These are phyloP conservation scores for Syngnathus floridae DNA, from an alignment of 2,113 vertebrate genomes.

Conservation along the genomic window DNA sequence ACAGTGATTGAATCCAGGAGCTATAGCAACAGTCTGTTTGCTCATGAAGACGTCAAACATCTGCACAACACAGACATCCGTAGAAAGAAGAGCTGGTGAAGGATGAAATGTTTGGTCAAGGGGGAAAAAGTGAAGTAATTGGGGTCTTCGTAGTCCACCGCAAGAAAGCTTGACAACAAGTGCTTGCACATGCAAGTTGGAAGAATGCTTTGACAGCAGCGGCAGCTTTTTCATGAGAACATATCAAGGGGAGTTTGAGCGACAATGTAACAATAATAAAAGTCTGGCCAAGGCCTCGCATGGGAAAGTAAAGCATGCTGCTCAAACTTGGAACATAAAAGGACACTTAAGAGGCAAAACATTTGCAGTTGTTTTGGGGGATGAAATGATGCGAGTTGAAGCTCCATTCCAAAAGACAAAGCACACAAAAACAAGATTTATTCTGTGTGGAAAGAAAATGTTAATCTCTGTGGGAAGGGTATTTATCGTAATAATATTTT, in stretches of 20 bases:
- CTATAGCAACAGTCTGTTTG: constrained; percentile 35
- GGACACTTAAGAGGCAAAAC: constrained; percentile 33
- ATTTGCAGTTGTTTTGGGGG: constrained; percentile 30
- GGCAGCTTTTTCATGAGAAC: constrained; percentile 42
- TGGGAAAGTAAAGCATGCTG: constrained; percentile 30
- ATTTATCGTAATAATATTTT: background rate
- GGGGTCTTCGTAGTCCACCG: constrained; percentile 39
- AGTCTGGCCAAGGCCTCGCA: constrained; percentile 41
- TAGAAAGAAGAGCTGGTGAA: constrained; percentile 41
- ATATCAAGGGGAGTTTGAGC: constrained; percentile 40
- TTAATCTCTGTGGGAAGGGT: constrained; percentile 8
- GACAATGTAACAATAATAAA: constrained; percentile 53
- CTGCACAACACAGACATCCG: constrained; percentile 28
- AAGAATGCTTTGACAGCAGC: constrained; percentile 43
- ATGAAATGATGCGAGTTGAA: constrained; percentile 27
- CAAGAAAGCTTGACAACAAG: constrained; percentile 45
- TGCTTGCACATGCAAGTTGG: constrained; percentile 57
- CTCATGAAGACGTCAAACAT: constrained; percentile 38
- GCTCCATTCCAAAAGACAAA: constrained; percentile 18
- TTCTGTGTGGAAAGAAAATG: constrained; percentile 18
- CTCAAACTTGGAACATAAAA: constrained; percentile 44
- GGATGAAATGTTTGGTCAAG: constrained; percentile 45
- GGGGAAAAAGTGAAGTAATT: constrained; percentile 34
- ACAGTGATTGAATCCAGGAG: constrained; percentile 45
- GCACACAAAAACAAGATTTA: constrained; percentile 8